phyloP scores from a whole-genome alignment of 2,113 vertebrate species.

The Indri indri region DNA sequence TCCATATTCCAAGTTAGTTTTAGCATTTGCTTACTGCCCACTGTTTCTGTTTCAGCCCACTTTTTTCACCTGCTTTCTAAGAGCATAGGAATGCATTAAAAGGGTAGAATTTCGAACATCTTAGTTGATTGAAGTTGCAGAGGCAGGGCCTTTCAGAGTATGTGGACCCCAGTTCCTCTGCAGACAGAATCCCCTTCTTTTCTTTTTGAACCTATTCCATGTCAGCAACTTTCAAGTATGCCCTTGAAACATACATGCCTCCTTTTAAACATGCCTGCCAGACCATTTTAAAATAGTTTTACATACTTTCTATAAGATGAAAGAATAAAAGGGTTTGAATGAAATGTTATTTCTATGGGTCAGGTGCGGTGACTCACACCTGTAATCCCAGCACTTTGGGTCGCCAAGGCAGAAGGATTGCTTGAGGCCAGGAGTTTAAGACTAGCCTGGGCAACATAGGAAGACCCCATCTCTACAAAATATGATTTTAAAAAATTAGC shows the following conservation, averaged over 20 bases:
- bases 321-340: background rate
- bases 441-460: too few relatives aligned
- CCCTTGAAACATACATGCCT: background rate
- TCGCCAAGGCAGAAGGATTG: too few relatives aligned
- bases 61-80: background rate
- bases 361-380: too few relatives aligned
- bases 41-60: background rate
- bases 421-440: too few relatives aligned
- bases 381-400: too few relatives aligned
- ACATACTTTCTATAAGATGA: background rate
- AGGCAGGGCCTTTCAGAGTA: background rate
- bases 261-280: background rate
- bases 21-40: background rate
- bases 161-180: background rate
- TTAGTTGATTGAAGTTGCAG: background rate
- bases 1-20: background rate
- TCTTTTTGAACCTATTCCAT: constrained; percentile 8
- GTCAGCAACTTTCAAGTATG: background rate
- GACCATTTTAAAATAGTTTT: background rate
- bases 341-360: background rate
- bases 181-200: background rate
- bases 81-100: background rate
- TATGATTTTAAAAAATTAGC: too few relatives aligned
- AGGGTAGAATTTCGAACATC: background rate
- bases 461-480: too few relatives aligned